Evolutionary conservation across 2,888 invertebrate genomes (phyloP), one percentile per base, ranked within the genome.

Genomic region (Pheosia tremula): DNA sequence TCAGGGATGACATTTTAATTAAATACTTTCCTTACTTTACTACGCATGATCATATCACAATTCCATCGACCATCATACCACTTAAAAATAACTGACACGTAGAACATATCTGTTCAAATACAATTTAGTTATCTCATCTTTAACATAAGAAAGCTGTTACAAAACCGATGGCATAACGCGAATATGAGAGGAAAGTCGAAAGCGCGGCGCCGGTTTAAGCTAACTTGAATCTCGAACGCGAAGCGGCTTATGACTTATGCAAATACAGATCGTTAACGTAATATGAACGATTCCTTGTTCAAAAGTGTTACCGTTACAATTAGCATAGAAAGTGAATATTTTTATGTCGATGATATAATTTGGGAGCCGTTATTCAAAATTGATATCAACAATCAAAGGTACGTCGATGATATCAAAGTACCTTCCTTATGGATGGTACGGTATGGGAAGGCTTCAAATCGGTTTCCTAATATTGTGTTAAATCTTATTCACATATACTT

Each of bases 141-240:
- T 76, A 75, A 69, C 74, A 72, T 84, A 81, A 80, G 88, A 88
- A 91, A 93, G 91, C 86, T 70, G 85, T 91, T 91, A 89, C 87
- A 83, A 81, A 82, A 85, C 78, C 69, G 82, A 87, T 90, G 88
- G 72, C 85, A 88, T 91, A 91, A 86, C 80, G 64, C 63, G 69
- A 76, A 79, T 24, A 24, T 54, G 70, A 71, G 74, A 89, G 82
- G 88, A 91, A 91, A 91, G 90, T 91, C 73, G 92, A 92, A 92
- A 92, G 91, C 84, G 80, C 67, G 64, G 59, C 75, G 88, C 91
- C 87, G 88, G 91, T 90, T 90, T 66, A 54, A 59, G 68, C 80
- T 80, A 83, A 81, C 85, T 86, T 79, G 80, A 77, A 75, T 68
- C 71, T 63, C 73, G 69, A 89, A 87, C 81, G 80, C 64, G 63